Base-by-base conservation (phyloP, 2,888 invertebrate genomes). In the Andrena fulva region DNA sequence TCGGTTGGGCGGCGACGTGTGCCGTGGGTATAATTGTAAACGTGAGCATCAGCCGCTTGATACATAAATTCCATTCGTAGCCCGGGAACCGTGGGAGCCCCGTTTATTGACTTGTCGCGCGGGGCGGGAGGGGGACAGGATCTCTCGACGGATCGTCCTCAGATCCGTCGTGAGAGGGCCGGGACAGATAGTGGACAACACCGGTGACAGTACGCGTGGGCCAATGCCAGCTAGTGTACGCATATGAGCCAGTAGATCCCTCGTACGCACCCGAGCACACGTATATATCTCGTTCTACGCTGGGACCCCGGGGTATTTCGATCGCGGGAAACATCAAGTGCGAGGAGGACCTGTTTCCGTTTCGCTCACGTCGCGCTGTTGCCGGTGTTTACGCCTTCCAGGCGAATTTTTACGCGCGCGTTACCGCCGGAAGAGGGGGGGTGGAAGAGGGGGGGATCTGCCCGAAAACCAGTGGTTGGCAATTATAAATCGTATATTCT, bases 151-250 rank as follows among this genome's bases (percentile, higher is more conserved):
- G 71, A 80, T 83, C 79, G 72, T 82, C 66, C 71, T 64, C 68
- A 52, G 42, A 60, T 62, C 71, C 66, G 67, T 73, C 62, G 69
- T 67, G 80, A 59, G 71, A 82, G 64, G 80, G 73, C 62, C 63
- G 52, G 16, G 73, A 31, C 42, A 59, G 60, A 27, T 63, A 68
- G 82, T 82, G 71, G 62, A 74, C 74, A 50, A 16, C 79, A 56
- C 79, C 80, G 87, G 85, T 83, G 83, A 85, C 82, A 83, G 80
- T 54, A 73, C 75, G 87, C 85, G 80, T 87, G 87, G 80, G 4
- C 59, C n/a, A 52, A 75, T 56, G 79, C 71, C 70, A 67, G n/a
- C 10, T 42, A 67, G 72, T 66, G 77, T 59, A 33, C 27, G 52
- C 35, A 29, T 52, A 33, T 2, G 62, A 59, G 60, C 66, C 24